Base-by-base conservation (phyloP, 1,140 invertebrate species). In the Bombus pascuorum region DNA sequence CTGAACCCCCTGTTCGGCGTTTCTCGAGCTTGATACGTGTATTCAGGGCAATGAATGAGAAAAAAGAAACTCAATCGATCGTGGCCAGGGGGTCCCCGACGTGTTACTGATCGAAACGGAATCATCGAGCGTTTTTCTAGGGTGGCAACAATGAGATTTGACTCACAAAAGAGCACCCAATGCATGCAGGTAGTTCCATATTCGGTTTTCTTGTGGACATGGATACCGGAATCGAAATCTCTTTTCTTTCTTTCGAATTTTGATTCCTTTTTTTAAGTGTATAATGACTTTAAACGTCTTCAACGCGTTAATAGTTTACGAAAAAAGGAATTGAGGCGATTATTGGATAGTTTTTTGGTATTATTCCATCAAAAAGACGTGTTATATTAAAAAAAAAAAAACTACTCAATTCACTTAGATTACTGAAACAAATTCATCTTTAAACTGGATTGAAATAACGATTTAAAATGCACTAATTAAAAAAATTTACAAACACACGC, bases 51-150 rank as follows among this genome's bases (percentile, higher is more conserved):
- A 90, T 87, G 89, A 86, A 90, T 88, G 80, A 88, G 76, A 90
- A 88, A 91, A 88, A 88, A 70, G 84, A 80, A 86, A 86, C 74
- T 88, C 81, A 47, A 86, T 90, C 89, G 89, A 88, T 90, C 86
- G 89, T 65, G 81, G 47, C 68, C n/a, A 80, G 77, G 79, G 68
- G 78, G 81, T 59, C 79, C 76, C 65, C 75, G 34, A 90, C 78
- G 76, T 90, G 86, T 91, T 87, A 85, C 76, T 70, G 89, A 91
- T 91, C 89, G 84, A 76, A 85, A 90, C 80, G 81, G 84, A 84
- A 91, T 91, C 86, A 91, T 90, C 88, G 86, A 68, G n/a, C 74
- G 59, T 89, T 90, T 70, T 89, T 85, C 85, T 83, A 79, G 34
- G 32, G 65, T 65, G 85, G 34, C 75, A 86, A 89, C 88, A 90